Evolutionary conservation across 1,140 invertebrate species (phyloP).

Genomic region (Phymorhynchus buccinoides): DNA sequence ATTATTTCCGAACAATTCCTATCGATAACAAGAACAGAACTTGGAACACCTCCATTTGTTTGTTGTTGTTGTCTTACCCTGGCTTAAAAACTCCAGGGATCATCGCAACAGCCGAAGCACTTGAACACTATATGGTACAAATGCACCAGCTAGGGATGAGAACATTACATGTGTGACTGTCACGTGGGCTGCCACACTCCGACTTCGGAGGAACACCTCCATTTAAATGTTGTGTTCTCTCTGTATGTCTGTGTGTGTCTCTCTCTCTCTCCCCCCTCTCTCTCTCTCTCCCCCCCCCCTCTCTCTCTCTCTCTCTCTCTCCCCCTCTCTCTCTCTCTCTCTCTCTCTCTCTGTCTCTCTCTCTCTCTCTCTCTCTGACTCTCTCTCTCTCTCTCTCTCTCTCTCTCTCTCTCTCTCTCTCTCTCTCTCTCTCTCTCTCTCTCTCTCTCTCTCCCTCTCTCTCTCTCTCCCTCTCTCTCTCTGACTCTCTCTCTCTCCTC

Average conservation of each 20-base stretch:
- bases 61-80: no score
- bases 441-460: neutral
- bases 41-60: no score
- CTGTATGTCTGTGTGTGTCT: neutral
- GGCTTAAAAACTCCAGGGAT: no score
- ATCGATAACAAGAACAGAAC: no score
- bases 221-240: no score
- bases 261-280: slow-evolving; percentile 4
- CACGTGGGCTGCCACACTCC: no score
- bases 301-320: neutral
- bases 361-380: neutral
- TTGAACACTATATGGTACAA: no score
- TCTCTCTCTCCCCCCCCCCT: slow-evolving; percentile 1
- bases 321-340: neutral
- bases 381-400: neutral
- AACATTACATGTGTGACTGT: no score
- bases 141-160: no score
- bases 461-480: neutral
- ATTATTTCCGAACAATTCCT: no score
- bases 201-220: no score
- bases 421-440: neutral
- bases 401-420: neutral
- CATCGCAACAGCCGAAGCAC: no score
- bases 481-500: neutral
- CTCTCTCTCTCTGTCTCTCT: neutral